Conservation (phyloP, 2,888 invertebrate genomes). For the Cheilosia vulpina region DNA sequence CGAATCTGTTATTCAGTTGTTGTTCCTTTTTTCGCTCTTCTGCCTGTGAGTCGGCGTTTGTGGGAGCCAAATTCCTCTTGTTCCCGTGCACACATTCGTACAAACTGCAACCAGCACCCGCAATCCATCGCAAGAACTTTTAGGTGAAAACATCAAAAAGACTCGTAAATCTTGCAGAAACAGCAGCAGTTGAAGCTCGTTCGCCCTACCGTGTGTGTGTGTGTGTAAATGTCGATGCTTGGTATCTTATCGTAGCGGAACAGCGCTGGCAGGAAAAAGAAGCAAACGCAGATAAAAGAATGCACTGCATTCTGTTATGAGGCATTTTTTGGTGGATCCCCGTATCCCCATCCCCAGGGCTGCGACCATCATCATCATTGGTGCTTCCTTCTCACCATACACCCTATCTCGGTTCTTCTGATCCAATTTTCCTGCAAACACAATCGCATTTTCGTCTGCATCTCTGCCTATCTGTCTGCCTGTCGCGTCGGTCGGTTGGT, state of each 20-base stretch:
- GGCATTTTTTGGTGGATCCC: constrained; percentile 7
- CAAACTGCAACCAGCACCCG: constrained; percentile 13
- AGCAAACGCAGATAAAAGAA: constrained; percentile 35
- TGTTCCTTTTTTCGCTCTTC: background rate
- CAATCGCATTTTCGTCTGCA: constrained; percentile 57
- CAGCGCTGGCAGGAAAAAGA: constrained; percentile 24
- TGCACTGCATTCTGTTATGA: constrained; percentile 27
- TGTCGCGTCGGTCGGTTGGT: constrained; percentile 21
- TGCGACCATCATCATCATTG: constrained; percentile 41
- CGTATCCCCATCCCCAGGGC: background rate
- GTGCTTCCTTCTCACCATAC: constrained; percentile 31
- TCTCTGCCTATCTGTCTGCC: constrained; percentile 55
- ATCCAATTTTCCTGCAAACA: constrained; percentile 39
- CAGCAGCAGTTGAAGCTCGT: constrained; percentile 45
- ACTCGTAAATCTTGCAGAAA: constrained; percentile 60
- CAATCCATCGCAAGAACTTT: constrained; percentile 40
- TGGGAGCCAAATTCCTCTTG: constrained; percentile 22
- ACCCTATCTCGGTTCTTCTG: constrained; percentile 1
- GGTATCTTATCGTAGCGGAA: constrained; percentile 68
- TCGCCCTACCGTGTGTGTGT: constrained; percentile 11
- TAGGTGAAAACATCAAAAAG: constrained; percentile 57
- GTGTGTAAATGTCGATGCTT: constrained; percentile 16
- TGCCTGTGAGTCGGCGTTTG: constrained; percentile 11
- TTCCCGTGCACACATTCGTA: background rate
- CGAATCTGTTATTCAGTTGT: constrained; percentile 21